Base-by-base conservation (phyloP, 2,797 vertebrate species). In the Sebastiscus albofasciatus region DNA sequence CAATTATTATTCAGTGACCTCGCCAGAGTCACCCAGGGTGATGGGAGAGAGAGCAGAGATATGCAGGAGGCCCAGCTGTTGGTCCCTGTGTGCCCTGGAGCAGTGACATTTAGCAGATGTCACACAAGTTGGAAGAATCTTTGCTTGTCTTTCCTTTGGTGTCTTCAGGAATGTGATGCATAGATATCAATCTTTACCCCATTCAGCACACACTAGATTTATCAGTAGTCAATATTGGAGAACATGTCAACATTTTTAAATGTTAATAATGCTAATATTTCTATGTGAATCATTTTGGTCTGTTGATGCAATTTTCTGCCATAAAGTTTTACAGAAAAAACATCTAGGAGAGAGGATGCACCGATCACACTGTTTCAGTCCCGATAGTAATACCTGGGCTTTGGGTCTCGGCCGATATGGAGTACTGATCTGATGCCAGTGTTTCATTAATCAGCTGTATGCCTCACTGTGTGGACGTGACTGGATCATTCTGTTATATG, bases 1-100 rank as follows among this genome's bases (percentile, higher is more conserved):
- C 2, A 42, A 72, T 88, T 75, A 89, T 84, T 78, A 86, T 83
- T 81, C 66, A 18, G 34, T 36, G 77, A 78, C 79, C 84, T 54
- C 26, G 18, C 59, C 72, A 65, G 78, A 59, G 80, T 93, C 91
- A 76, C 89, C 84, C 67, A 1, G 85, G 91, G 89, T 82, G 90
- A 93, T 76, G 70, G 81, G 75, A 33, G 75, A 69, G 60, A 54
- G 84, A 79, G 87, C 67, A 26, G 2, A 86, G 82, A 80, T 68
- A 91, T 89, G 88, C 85, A 56, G 67, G 81, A 77, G 82, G 83
- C 89, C 88, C 93, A 90, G 89, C 90, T 91, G 92, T 85, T 87
- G 72, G 77, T 79, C 83, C 52, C 67, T 70, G 49, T 6, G 68
- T 67, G 71, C 64, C 81, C 79, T n/a, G 60, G 3, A 75, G 74